Base-by-base conservation (phyloP, 1,140 invertebrate genomes). In the Bombus cullumanus region DNA sequence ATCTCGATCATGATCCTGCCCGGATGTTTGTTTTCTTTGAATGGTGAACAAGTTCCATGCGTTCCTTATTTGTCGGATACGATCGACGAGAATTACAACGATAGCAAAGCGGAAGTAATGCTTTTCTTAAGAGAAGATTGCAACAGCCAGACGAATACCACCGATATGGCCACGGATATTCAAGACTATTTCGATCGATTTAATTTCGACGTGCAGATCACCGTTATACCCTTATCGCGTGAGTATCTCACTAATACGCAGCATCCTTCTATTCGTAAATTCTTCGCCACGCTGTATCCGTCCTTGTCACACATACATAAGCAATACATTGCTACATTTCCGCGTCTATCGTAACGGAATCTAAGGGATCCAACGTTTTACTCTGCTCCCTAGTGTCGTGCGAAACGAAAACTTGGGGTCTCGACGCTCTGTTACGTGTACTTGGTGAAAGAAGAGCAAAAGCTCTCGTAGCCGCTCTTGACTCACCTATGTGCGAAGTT, bases 401-500 rank as follows among this genome's bases (percentile, higher is more conserved):
- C 82, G 95, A 95, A 87, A 83, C 92, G 39, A 93, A 94, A 85
- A 95, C 94, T 37, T 93, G 94, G 82, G 95, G 95, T 72, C 92
- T 96, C 64, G 94, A 93, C 75, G 93, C 94, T 47, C 90, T 96
- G 68, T 91, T 96, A 86, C 91, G 94, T 73, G 92, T 93, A 78
- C 86, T 96, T 10, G 92, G 93, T 9, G 92, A 94, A 80, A 92
- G 91, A 62, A 89, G 92, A 47, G 94, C 95, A n/a, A 94, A 92
- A 80, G 95, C 95, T 34, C 90, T 96, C 84, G 94, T 96, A 81
- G 95, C 95, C 34, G 92, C 93, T n/a, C 91, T 96, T 34, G 94
- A 95, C 86, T 92, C 92, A 47, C 93, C 94, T 75, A 94, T 94
- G 80, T 96, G 95, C 86, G 95, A 96, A 71, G 93, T 95, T 31